A percentile compares a stretch with the other conserved stretches of the same genome.
Evolutionary conservation across 2,888 invertebrate species (phyloP).

Genomic region (Caenorhabditis doughertyi): DNA sequence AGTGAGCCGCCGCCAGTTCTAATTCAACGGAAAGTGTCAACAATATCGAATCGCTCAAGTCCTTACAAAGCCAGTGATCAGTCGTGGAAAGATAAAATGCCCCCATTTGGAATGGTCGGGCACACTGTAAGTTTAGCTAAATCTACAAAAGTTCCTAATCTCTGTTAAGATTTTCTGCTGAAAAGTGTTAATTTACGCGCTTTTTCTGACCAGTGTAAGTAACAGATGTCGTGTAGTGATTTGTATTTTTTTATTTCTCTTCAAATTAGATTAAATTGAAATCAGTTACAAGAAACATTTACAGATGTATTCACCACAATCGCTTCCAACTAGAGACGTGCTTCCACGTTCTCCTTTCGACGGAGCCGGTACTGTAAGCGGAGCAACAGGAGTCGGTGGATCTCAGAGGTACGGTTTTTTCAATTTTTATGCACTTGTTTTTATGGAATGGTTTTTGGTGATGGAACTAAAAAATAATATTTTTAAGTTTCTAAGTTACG

Average conservation of each 20-base stretch:
- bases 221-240: constrained; percentile 49
- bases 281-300: constrained; percentile 9
- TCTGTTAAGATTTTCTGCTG: not conserved
- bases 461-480: constrained; percentile 7
- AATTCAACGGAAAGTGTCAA: constrained; percentile 52
- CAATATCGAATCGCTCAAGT: constrained; percentile 12
- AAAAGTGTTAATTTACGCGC: not conserved
- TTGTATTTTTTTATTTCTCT: not conserved
- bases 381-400: constrained; percentile 31
- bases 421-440: not conserved
- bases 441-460: constrained; percentile 26
- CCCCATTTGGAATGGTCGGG: constrained; percentile 50
- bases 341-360: constrained; percentile 49
- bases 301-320: constrained; percentile 65
- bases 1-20: constrained; percentile 58
- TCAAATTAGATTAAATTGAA: too few species aligned
- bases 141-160: not conserved
- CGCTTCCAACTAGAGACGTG: constrained; percentile 51
- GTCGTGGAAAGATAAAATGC: constrained; percentile 65
- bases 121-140: constrained; percentile 47
- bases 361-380: constrained; percentile 30
- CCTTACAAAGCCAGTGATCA: constrained; percentile 52
- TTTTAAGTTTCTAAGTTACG: not conserved
- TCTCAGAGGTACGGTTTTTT: constrained; percentile 40
- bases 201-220: constrained; percentile 22